Conservation (phyloP, 2,113 vertebrate species). For the Lophotis ruficrista region DNA sequence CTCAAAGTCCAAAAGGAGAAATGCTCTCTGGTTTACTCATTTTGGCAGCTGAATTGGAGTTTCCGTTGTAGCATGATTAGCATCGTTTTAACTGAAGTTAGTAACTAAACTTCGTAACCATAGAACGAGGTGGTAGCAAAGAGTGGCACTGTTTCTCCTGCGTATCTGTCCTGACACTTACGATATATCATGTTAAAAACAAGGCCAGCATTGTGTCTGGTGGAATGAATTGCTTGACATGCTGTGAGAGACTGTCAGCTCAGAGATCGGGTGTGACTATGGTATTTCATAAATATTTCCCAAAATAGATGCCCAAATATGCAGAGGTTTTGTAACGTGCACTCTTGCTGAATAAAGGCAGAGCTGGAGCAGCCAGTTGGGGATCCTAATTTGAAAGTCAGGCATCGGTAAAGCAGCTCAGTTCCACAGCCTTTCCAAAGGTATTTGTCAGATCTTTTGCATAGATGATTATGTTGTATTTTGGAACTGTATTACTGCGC, state of each 20-base stretch:
- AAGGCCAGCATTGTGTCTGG: neutral
- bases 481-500: neutral
- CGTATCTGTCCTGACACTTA: rapidly evolving
- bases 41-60: neutral
- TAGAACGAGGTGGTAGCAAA: neutral
- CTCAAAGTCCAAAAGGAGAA: neutral
- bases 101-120: neutral
- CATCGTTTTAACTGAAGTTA: neutral
- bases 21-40: neutral
- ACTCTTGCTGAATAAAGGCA: neutral
- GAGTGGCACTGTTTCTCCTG: neutral
- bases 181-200: neutral
- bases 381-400: neutral
- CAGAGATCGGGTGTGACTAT: neutral
- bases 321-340: neutral
- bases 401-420: neutral
- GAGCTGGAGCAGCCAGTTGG: neutral
- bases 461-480: neutral
- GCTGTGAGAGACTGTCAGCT: neutral
- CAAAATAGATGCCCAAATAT: neutral
- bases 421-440: neutral
- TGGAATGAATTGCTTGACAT: neutral
- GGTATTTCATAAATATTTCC: neutral
- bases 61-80: neutral
- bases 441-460: neutral